phyloP scores from a whole-genome alignment of 2,888 invertebrate genomes.

The Synergus itoensis region DNA sequence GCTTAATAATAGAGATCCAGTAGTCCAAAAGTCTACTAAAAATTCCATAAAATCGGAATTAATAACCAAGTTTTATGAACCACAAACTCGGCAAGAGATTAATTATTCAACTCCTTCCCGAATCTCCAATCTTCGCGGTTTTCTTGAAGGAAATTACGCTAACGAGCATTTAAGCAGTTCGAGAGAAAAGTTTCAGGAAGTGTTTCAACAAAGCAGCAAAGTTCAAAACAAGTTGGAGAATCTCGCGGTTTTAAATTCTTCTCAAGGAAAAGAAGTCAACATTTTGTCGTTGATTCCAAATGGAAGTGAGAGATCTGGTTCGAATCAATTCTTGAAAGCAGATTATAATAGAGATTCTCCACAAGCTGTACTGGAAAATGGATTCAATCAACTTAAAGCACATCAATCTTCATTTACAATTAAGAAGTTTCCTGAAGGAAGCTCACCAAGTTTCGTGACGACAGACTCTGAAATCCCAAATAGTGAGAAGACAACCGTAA shows the following conservation, averaged over 20 bases:
- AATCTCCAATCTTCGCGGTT: neutral
- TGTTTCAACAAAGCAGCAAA: constrained; percentile 1
- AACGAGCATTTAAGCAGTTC: constrained; percentile 4
- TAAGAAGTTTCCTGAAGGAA: constrained; percentile 18
- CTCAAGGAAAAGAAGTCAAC: neutral
- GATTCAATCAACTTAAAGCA: constrained; percentile 14
- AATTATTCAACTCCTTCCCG: neutral
- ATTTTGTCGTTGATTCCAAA: neutral
- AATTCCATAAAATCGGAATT: neutral
- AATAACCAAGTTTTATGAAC: neutral
- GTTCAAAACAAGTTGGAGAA: constrained; percentile 2
- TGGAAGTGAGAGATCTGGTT: neutral
- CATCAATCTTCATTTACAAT: constrained; percentile 19
- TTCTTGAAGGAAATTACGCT: neutral
- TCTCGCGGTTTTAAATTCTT: neutral
- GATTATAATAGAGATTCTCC: constrained; percentile 5
- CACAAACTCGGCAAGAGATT: neutral
- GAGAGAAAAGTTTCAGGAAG: neutral
- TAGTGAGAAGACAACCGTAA: constrained; percentile 6
- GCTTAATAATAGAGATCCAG: neutral
- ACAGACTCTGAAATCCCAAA: constrained; percentile 2
- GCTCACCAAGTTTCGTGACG: constrained; percentile 1
- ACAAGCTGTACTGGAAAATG: neutral
- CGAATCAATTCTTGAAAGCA: neutral
- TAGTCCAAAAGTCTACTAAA: neutral